phyloP scores from a whole-genome alignment of 1,140 invertebrate genomes.

The Aphidius ervi region DNA sequence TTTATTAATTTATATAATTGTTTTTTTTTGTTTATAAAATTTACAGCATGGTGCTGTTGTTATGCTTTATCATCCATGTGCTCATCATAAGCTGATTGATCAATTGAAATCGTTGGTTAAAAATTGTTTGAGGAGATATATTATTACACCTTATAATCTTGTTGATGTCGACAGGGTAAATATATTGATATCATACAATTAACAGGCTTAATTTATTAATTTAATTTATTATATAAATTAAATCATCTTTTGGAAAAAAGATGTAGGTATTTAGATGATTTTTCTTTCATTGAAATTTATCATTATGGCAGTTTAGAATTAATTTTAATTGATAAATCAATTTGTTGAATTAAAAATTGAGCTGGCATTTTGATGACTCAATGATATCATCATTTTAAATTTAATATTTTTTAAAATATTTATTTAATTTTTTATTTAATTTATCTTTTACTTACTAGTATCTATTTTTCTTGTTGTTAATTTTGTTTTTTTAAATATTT shows the following conservation, averaged over 20 bases:
- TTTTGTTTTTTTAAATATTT: too few species aligned
- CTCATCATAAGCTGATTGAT: slow-evolving; percentile 63
- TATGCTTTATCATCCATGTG: slow-evolving; percentile 86
- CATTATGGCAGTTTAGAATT: too few species aligned
- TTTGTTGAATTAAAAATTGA: too few species aligned
- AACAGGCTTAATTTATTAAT: not conserved
- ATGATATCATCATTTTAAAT: too few species aligned
- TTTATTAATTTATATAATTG: slow-evolving; percentile 9
- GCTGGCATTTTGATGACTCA: too few species aligned
- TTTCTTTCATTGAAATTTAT: slow-evolving; percentile 19
- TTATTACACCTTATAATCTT: slow-evolving; percentile 72
- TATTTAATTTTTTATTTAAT: too few species aligned
- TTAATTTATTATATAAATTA: slow-evolving; percentile 10
- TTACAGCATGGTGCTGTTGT: slow-evolving; percentile 75
- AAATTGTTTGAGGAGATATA: slow-evolving; percentile 71
- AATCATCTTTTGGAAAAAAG: not conserved
- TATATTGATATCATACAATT: slow-evolving; percentile 5
- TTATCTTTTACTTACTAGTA: too few species aligned
- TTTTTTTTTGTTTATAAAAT: slow-evolving; percentile 14
- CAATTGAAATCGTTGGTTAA: slow-evolving; percentile 62
- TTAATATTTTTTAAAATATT: too few species aligned
- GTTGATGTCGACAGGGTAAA: slow-evolving; percentile 62
- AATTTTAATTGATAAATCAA: too few species aligned
- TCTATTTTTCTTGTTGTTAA: too few species aligned
- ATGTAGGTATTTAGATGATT: too few species aligned